A percentile compares a stretch with the other conserved stretches of the same genome.
Conservation (phyloP, 2,113 vertebrate species). For the Cephalophus harveyi region DNA sequence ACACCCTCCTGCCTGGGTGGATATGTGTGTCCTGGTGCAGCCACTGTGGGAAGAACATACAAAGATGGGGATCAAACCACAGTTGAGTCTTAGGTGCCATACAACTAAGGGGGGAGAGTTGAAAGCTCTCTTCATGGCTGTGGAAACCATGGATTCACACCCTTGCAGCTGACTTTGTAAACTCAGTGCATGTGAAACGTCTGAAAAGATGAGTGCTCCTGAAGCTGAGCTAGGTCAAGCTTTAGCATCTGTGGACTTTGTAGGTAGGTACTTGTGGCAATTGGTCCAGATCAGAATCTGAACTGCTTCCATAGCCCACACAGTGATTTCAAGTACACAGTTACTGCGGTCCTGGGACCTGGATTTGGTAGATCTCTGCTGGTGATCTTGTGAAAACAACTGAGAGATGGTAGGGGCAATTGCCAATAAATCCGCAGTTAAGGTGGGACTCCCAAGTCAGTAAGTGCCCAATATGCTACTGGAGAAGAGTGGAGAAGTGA, state of each 20-base stretch:
- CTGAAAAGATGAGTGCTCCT: neutral
- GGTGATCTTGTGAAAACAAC: neutral
- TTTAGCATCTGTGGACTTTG: neutral
- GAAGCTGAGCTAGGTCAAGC: neutral
- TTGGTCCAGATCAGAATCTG: neutral
- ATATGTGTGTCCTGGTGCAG: neutral
- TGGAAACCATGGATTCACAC: neutral
- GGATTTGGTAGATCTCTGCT: neutral
- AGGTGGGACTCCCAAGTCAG: neutral
- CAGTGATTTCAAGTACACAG: neutral
- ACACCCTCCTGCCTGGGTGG: neutral
- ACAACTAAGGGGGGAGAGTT: neutral
- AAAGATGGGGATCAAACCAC: neutral
- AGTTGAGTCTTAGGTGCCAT: neutral
- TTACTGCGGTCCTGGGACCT: neutral
- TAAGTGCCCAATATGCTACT: neutral
- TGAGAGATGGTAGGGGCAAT: neutral
- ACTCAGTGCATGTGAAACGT: neutral
- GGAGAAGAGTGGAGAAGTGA: neutral
- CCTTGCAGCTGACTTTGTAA: neutral
- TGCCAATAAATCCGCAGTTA: accelerated
- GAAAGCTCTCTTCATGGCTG: neutral
- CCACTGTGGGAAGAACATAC: neutral
- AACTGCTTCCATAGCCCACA: neutral
- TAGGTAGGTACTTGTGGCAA: neutral